Evolutionary conservation across 2,797 vertebrate species (phyloP).

Genomic region (Buceros bicornis): DNA sequence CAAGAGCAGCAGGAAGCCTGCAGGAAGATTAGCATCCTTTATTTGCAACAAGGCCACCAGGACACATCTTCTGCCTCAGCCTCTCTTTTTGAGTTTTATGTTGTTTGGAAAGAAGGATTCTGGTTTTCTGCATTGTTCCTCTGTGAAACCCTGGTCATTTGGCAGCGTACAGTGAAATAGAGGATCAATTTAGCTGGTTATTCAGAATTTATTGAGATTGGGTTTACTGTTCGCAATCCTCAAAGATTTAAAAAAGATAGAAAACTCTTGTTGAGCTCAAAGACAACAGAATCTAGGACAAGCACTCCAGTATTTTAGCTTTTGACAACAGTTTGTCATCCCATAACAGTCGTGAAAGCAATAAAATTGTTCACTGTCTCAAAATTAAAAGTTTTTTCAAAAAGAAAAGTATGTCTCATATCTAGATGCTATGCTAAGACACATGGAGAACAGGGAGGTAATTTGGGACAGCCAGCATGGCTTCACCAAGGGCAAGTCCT

Average conservation of each 20-base stretch:
- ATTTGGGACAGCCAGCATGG: too few relatives aligned
- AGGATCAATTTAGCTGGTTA: neutral
- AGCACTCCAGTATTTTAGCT: neutral
- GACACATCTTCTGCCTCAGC: neutral
- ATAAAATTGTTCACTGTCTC: neutral
- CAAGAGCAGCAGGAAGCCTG: neutral
- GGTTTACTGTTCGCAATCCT: neutral
- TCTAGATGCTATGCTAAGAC: neutral
- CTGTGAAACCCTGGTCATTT: neutral
- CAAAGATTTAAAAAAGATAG: neutral
- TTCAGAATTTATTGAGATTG: neutral
- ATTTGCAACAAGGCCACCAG: neutral
- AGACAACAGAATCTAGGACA: neutral
- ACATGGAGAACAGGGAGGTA: too few relatives aligned
- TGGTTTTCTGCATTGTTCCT: neutral
- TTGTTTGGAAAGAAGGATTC: neutral
- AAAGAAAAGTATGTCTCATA: neutral
- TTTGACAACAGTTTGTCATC: neutral
- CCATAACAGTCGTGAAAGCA: neutral
- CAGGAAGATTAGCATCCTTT: neutral
- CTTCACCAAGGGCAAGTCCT: too few relatives aligned
- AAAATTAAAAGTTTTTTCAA: neutral
- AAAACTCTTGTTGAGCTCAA: neutral
- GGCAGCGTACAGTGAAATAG: neutral
- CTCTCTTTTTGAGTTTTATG: neutral